phyloP scores from a whole-genome alignment of 2,797 vertebrate species.

The Tragelaphus eurycerus region DNA sequence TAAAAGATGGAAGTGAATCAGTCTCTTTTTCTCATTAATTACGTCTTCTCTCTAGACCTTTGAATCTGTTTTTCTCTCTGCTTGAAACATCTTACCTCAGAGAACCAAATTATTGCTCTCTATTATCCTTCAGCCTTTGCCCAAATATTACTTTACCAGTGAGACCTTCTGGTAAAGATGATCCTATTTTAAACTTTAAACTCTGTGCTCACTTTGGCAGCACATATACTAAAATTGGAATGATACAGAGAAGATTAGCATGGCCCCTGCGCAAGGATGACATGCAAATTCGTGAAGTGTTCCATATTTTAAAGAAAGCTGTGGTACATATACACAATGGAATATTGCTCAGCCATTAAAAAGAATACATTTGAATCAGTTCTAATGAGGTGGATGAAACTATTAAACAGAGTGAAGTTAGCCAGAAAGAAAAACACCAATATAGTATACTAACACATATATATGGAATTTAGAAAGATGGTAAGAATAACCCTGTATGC shows the following conservation, averaged over 20 bases:
- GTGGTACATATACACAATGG: too few species aligned
- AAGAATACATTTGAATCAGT: too few species aligned
- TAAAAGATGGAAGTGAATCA: neutral
- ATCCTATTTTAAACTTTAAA: neutral
- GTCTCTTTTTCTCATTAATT: neutral
- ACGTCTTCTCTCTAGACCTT: neutral
- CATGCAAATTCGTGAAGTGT: fast-evolving
- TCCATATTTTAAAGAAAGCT: too few species aligned
- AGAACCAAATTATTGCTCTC: neutral
- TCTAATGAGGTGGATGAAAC: too few species aligned
- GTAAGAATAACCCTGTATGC: fast-evolving
- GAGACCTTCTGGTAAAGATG: neutral
- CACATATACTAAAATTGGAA: too few species aligned
- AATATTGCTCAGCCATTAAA: too few species aligned
- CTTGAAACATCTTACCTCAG: neutral
- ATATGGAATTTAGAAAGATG: too few species aligned
- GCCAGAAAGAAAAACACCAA: too few species aligned
- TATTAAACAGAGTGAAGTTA: too few species aligned
- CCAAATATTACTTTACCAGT: neutral
- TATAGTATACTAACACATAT: too few species aligned
- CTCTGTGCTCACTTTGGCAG: neutral
- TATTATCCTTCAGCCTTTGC: neutral
- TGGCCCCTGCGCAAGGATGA: too few species aligned
- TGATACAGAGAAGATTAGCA: too few species aligned
- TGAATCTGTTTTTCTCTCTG: neutral